phyloP scores from a whole-genome alignment of 2,888 invertebrate species.

The Sericinus montela region DNA sequence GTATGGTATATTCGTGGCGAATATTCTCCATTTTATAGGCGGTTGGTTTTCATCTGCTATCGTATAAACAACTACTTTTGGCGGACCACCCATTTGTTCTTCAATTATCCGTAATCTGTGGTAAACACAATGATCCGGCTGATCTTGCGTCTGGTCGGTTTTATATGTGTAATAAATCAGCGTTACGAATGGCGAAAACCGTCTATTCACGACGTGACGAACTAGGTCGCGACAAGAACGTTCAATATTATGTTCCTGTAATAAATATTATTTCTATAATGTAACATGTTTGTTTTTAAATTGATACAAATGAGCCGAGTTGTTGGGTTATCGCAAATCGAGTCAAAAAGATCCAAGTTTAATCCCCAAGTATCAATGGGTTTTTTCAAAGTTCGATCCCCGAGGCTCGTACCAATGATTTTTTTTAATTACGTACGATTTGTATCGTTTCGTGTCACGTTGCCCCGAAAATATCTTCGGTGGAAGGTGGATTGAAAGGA shows the following conservation, averaged over 20 bases:
- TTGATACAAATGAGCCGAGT: too few species aligned
- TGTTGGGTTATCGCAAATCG: too few species aligned
- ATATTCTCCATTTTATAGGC: slow-evolving; percentile 14
- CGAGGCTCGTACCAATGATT: too few species aligned
- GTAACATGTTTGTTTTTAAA: too few species aligned
- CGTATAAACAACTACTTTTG: slow-evolving; percentile 43
- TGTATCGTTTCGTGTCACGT: too few species aligned
- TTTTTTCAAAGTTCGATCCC: too few species aligned
- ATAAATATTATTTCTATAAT: slow-evolving; percentile 27
- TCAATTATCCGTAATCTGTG: slow-evolving; percentile 43
- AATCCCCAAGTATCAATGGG: too few species aligned
- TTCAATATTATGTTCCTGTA: slow-evolving; percentile 34
- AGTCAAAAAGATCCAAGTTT: too few species aligned
- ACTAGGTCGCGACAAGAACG: slow-evolving; percentile 42
- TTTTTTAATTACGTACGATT: too few species aligned
- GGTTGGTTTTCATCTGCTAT: slow-evolving; percentile 25
- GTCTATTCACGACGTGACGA: slow-evolving; percentile 52
- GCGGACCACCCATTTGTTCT: slow-evolving; percentile 53
- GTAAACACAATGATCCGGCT: slow-evolving; percentile 45
- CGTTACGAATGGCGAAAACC: slow-evolving; percentile 46
- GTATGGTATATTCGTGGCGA: too few species aligned
- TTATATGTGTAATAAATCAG: slow-evolving; percentile 67
- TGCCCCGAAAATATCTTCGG: too few species aligned
- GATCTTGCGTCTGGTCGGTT: slow-evolving; percentile 50
- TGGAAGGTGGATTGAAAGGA: too few species aligned